Evolutionary conservation across 30 jellyfish, hydroid and myxozoan genomes (phyloP).

Genomic region (Aurelia sp.): DNA sequence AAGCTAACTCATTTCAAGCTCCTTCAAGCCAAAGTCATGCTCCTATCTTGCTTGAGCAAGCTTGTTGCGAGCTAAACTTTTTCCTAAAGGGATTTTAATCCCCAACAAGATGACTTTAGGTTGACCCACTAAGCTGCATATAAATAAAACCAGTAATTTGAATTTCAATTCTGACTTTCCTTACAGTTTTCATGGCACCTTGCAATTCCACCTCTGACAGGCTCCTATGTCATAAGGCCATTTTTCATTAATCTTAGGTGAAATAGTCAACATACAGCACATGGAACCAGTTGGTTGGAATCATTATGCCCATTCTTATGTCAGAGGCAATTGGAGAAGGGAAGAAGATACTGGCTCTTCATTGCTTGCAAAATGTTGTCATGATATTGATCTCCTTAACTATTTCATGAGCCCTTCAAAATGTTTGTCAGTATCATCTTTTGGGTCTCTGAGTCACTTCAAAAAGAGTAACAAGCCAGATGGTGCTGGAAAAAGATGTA

Average conservation of each 20-base stretch:
- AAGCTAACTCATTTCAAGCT: too few species aligned
- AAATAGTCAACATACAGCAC: slow-evolving; percentile 83
- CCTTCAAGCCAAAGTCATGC: too few species aligned
- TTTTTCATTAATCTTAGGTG: slow-evolving; percentile 52
- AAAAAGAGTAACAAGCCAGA: slow-evolving; percentile 70
- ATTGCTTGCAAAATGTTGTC: slow-evolving; percentile 83
- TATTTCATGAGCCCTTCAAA: slow-evolving; percentile 73
- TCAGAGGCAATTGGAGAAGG: slow-evolving; percentile 91
- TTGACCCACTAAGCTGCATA: too few species aligned
- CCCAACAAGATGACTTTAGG: too few species aligned
- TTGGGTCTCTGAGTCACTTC: slow-evolving; percentile 82
- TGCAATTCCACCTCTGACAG: too few species aligned
- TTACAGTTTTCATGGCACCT: too few species aligned
- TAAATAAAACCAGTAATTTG: too few species aligned
- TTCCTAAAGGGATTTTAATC: too few species aligned
- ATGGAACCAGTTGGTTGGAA: slow-evolving; percentile 98
- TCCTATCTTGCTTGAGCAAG: too few species aligned
- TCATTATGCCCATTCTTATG: slow-evolving; percentile 91
- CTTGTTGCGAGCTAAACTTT: too few species aligned
- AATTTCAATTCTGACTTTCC: too few species aligned
- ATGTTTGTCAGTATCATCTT: slow-evolving; percentile 75
- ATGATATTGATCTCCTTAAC: slow-evolving; percentile 87
- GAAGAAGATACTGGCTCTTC: slow-evolving; percentile 71
- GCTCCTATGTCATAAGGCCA: too few species aligned
- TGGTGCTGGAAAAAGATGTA: slow-evolving; percentile 78